Evolutionary conservation across 2,797 vertebrate species (phyloP), one percentile per base, ranked within the genome.

Genomic region (Phoeniculus purpureus): DNA sequence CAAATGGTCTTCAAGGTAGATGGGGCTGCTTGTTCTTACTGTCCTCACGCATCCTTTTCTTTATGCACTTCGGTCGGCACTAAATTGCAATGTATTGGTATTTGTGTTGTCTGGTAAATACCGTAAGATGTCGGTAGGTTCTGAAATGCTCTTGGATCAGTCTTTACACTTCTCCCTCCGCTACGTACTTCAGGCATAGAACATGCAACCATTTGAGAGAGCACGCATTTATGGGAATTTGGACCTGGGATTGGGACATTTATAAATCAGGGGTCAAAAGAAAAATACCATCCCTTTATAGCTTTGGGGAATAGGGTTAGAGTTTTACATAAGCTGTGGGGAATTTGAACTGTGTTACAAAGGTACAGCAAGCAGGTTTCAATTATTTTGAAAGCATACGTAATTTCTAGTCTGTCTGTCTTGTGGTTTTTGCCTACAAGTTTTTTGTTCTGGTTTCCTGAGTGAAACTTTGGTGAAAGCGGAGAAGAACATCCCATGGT

Each of bases 81-180:
- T 80, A 37, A 88, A 85, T 73, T 83, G 58, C 56, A 81, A 7
- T 32, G 15, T 82, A 80, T 80, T 82, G 78, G 37, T 71, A 91
- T n/a, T 78, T 54, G 31, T 21, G 31, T 78, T 87, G 52, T 59
- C 81, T 87, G 84, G 45, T 75, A 94, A 91, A 72, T 65, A 62
- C 10, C 40, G 52, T 51, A 56, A 45, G 84, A 37, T 75, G 78
- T 50, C 73, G 80, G 45, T 65, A 66, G 72, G n/a, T 54, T 92
- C 54, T 37, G 16, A 74, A 87, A 75, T 81, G 68, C 60, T 81
- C 58, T 34, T 76, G 29, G 34, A 64, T 76, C 58, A 55, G 26
- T 61, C 58, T 85, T 72, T 89, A 9, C 27, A 11, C 73, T 70
- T 94, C 50, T 86, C 25, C 25, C n/a, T 62, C 29, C 21, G 52